Base-by-base conservation (phyloP, 2,888 invertebrate genomes). In the Epinotia nisella region DNA sequence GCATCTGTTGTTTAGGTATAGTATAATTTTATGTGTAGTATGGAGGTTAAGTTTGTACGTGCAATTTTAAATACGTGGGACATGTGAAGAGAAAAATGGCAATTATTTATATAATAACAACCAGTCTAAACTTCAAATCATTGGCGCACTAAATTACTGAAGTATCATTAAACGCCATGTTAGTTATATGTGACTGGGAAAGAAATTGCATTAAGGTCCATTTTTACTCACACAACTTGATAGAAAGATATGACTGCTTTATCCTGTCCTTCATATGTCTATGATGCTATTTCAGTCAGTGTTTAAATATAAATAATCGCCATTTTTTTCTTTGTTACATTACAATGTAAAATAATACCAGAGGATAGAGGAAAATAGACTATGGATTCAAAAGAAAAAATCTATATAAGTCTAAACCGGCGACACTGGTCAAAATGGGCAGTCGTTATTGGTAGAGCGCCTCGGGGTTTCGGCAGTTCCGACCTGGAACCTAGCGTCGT, bases 1-100 rank as follows among this genome's bases (percentile, higher is more conserved):
- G 49, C 58, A 72, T 73, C 64, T 69, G 69, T 73, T 72, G 72
- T 67, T 56, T 68, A 72, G 69, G 69, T 64, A 64, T 69, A 69
- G 69, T 64, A 64, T 69, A 69, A 69, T 69, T 72, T 66, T 59
- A 73, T 69, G 21, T 73, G n/a, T 68, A 69, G 51, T 61, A 41
- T 17, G n/a, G 49, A 62, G 62, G 62, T 73, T 69, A 62, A 62
- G 62, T 68, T 62, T 73, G 19, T 64, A 45, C 35, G 58, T 68
- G 58, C 73, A 69, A 59, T 71, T 71, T 41, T 61, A 60, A 41
- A 24, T 49, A 5, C 10, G 10, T 49, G 15, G 29, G n/a, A 62
- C 1, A 49, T 9, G 19, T 61, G 1, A 24, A 62, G 21, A 21
- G 41, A 1, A 9, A 61, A 62, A 62, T 49, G 9, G 4, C 45